Evolutionary conservation across 1,140 invertebrate genomes (phyloP).

Genomic region (Stegodyphus mimosarum): DNA sequence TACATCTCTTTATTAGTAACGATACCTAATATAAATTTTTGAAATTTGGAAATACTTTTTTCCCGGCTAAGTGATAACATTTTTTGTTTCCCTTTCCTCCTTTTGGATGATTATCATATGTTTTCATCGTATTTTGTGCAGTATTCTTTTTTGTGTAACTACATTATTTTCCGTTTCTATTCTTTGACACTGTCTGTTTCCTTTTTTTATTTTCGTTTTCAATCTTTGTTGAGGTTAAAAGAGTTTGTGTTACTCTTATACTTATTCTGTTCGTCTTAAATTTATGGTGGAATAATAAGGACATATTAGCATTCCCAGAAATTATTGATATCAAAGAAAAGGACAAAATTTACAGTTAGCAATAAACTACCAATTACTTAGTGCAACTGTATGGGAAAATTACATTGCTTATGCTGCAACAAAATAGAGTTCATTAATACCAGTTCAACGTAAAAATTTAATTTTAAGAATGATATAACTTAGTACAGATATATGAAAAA

Average conservation of each 20-base stretch:
- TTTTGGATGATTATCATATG: slow-evolving; percentile 42
- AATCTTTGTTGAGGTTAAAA: slow-evolving; percentile 20
- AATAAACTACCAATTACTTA: no score
- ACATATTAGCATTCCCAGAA: no score
- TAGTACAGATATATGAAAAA: no score
- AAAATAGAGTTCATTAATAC: no score
- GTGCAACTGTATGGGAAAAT: no score
- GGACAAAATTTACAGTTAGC: no score
- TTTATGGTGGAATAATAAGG: slow-evolving; percentile 47
- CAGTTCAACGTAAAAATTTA: no score
- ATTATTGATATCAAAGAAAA: no score
- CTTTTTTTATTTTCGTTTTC: slow-evolving; percentile 28
- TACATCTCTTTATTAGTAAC: no score
- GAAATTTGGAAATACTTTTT: slow-evolving; percentile 12
- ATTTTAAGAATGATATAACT: no score
- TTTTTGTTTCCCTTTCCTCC: slow-evolving; percentile 26
- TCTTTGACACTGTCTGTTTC: slow-evolving; percentile 32
- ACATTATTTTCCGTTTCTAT: slow-evolving; percentile 42
- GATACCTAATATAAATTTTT: no score
- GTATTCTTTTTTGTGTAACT: slow-evolving; percentile 36
- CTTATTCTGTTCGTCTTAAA: slow-evolving; percentile 21
- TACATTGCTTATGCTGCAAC: no score
- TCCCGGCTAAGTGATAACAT: slow-evolving; percentile 20
- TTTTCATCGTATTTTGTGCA: slow-evolving; percentile 53
- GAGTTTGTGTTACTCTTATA: slow-evolving; percentile 32